Conservation (phyloP, 2,797 vertebrate species). For the Carcharodon carcharias region DNA sequence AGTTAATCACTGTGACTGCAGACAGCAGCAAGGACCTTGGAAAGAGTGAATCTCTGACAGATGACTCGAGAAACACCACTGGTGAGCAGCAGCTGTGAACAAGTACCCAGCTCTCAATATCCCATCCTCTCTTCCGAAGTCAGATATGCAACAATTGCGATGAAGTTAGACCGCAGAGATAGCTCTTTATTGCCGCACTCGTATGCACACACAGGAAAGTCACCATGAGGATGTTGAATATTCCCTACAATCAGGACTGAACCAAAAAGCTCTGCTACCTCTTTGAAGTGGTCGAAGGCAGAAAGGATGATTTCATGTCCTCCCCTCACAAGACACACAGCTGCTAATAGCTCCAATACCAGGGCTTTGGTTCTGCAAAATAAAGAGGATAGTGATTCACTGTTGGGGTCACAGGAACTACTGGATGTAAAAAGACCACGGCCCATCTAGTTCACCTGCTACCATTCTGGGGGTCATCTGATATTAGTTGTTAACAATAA, state of each 20-base stretch:
- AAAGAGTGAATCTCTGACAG: background rate
- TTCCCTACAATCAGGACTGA: background rate
- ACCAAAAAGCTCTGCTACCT: constrained; percentile 59
- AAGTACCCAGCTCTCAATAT: constrained; percentile 22
- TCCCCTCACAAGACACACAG: constrained; percentile 88
- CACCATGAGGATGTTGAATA: background rate
- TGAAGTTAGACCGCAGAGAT: background rate
- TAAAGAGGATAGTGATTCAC: constrained; percentile 39
- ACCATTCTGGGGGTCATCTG: background rate
- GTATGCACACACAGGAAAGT: background rate
- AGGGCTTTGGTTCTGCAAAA: constrained; percentile 81
- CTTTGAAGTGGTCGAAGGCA: constrained; percentile 97
- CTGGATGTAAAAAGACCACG: background rate
- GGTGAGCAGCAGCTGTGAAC: background rate
- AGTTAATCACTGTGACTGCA: background rate
- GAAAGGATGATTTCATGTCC: constrained; percentile 96
- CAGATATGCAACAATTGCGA: background rate
- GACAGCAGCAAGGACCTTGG: background rate
- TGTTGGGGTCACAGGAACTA: background rate
- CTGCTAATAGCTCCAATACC: constrained; percentile 89
- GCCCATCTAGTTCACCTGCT: background rate
- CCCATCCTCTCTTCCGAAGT: background rate
- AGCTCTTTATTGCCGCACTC: background rate
- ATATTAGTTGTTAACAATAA: background rate
- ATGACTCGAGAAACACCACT: background rate